Conservation (phyloP, 2,113 vertebrate genomes). For the Clinocottus analis region DNA sequence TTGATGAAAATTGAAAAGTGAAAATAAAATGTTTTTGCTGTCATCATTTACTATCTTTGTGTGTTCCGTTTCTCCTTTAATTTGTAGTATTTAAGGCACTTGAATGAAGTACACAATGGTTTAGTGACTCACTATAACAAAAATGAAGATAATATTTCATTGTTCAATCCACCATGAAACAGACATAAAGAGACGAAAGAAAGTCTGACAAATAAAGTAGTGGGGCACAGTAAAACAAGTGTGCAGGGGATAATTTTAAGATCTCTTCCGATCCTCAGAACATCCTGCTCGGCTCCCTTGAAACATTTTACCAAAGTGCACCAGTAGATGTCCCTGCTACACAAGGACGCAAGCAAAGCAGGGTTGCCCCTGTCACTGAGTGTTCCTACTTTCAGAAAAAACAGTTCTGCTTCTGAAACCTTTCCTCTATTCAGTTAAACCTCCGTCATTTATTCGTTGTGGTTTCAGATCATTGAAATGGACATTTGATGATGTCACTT, state of each 20-base stretch:
- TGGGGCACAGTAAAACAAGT: not conserved
- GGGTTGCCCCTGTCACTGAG: not conserved
- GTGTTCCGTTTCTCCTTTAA: not conserved
- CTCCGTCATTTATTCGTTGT: not conserved
- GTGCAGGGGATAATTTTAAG: not conserved
- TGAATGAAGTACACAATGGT: not conserved
- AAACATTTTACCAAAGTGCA: not conserved
- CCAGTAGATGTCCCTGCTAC: constrained; percentile 34
- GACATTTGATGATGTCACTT: not conserved
- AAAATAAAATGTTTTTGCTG: constrained; percentile 67
- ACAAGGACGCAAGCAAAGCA: not conserved
- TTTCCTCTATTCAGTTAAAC: not conserved
- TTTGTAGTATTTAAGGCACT: not conserved
- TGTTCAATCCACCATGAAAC: not conserved
- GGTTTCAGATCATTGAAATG: not conserved
- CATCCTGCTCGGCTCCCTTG: not conserved
- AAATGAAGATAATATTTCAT: not conserved
- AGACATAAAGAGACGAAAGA: not conserved
- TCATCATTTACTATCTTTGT: constrained; percentile 4
- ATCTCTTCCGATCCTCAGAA: not conserved
- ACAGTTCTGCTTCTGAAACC: not conserved
- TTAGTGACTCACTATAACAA: not conserved
- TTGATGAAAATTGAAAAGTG: constrained; percentile 52
- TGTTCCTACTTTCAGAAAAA: not conserved
- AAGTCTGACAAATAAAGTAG: not conserved